A percentile compares a stretch with the other conserved stretches of the same genome.
Conservation (phyloP, 2,113 vertebrate genomes). For the Tragelaphus strepsiceros region DNA sequence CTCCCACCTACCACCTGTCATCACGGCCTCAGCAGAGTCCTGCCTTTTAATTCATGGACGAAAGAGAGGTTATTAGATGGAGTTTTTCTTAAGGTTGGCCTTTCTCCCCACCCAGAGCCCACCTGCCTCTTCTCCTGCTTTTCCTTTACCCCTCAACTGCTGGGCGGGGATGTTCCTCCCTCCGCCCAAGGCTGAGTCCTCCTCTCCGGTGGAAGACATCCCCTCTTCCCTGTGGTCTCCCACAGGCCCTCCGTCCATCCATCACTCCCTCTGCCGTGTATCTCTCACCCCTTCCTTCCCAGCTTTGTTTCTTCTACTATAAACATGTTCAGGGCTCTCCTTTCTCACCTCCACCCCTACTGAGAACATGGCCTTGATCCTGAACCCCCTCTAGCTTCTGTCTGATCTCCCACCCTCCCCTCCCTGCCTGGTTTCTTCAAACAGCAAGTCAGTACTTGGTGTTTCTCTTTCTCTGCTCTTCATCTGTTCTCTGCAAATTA, state of each 20-base stretch:
- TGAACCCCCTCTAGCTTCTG: neutral
- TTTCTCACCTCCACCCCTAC: too few species aligned
- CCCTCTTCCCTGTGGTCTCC: neutral
- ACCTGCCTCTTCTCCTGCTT: neutral
- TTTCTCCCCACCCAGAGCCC: neutral
- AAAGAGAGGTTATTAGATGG: neutral
- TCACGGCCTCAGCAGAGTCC: neutral
- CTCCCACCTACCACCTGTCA: neutral
- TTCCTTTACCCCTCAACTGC: neutral
- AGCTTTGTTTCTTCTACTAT: neutral
- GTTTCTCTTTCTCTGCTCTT: neutral
- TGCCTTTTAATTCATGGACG: neutral
- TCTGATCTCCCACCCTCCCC: neutral
- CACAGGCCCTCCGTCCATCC: neutral
- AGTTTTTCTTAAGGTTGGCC: neutral
- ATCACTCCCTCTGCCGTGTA: rapidly evolving
- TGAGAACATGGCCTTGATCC: neutral
- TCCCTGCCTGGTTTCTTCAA: neutral
- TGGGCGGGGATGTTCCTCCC: neutral
- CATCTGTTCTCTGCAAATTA: neutral
- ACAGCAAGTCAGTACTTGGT: neutral
- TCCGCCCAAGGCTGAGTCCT: neutral
- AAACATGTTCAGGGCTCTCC: too few species aligned
- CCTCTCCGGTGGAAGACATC: rapidly evolving
- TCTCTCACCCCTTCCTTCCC: neutral